phyloP scores from a whole-genome alignment of 2,113 vertebrate species.

The Sphaerodactylus townsendi region DNA sequence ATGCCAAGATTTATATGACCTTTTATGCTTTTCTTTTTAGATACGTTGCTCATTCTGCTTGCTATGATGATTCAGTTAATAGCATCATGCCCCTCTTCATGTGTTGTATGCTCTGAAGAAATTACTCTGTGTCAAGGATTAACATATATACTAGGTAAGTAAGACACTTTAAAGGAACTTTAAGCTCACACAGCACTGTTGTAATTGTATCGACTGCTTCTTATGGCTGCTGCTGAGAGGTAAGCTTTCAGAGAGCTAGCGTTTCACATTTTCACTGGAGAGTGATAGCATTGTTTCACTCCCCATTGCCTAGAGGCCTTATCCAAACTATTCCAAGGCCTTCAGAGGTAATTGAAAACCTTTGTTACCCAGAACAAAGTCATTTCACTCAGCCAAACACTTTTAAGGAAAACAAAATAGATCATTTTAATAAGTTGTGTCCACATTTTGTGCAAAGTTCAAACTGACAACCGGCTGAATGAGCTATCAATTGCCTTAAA shows the following conservation, averaged over 20 bases:
- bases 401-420: conserved; percentile 12
- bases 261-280: neutral
- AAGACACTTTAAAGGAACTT: neutral
- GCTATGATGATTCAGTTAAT: conserved; percentile 42
- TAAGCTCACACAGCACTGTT: neutral
- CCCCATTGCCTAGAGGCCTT: conserved; percentile 9
- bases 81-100: conserved; percentile 69
- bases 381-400: conserved; percentile 5
- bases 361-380: conserved; percentile 13
- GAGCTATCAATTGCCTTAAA: conserved; percentile 43
- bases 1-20: neutral
- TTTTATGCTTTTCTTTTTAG: conserved; percentile 60
- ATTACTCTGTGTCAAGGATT: conserved; percentile 76
- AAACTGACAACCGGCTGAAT: neutral
- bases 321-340: conserved; percentile 13
- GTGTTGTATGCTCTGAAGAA: conserved; percentile 69
- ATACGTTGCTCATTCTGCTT: conserved; percentile 63
- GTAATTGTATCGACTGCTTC: neutral
- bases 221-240: neutral
- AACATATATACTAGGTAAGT: conserved; percentile 64
- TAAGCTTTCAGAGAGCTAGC: conserved; percentile 15
- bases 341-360: conserved; percentile 29
- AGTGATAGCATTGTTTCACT: neutral
- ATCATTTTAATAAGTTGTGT: conserved; percentile 33
- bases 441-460: conserved; percentile 26